Base-by-base conservation (phyloP, 2,888 invertebrate species). In the Drosophila prolongata region DNA sequence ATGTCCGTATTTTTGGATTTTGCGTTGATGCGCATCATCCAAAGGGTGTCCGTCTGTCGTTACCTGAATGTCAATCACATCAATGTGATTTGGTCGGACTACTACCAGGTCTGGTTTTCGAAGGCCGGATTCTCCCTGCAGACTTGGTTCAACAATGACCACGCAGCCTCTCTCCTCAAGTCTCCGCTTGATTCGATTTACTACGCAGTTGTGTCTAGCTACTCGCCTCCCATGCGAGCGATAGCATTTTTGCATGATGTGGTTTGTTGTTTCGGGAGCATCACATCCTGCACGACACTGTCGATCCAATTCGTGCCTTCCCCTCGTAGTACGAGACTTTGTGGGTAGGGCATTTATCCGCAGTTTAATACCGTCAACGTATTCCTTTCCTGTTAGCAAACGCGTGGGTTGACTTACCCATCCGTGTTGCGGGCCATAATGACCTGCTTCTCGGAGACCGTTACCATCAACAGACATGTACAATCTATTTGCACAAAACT, bases 211-310 rank as follows among this genome's bases (percentile, higher is more conserved):
- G 34, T 34, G 34, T 34, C 34, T 34, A 34, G 34, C 34, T 34
- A 34, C 10, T 8, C 34, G 34, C 34, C 34, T 34, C 34, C 34
- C 34, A 9, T 34, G 34, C 34, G 34, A 8, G 8, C 34, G 34
- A 9, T 34, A 34, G 8, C 10, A 34, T 34, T 34, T 34, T 6
- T 44, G 34, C 34, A 2, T 34, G 34, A 9, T 34, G 46, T 57
- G 56, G 46, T 40, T 57, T 37, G 37, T 47, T 38, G 38, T 55
- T 38, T 57, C 56, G 46, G 47, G 14, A 57, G 56, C 56, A 47
- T 57, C 57, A 47, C 30, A 49, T 34, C 35, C 35, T 35, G 8
- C 35, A 35, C 35, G 35, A 35, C 11, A 35, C 35, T 35, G 35
- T 35, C 37, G 13, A 37, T 37, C 27, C 27, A 27, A 27, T 6